Base-by-base conservation (phyloP, 1,140 invertebrate species). In the Hyposmocoma kahamanoa region DNA sequence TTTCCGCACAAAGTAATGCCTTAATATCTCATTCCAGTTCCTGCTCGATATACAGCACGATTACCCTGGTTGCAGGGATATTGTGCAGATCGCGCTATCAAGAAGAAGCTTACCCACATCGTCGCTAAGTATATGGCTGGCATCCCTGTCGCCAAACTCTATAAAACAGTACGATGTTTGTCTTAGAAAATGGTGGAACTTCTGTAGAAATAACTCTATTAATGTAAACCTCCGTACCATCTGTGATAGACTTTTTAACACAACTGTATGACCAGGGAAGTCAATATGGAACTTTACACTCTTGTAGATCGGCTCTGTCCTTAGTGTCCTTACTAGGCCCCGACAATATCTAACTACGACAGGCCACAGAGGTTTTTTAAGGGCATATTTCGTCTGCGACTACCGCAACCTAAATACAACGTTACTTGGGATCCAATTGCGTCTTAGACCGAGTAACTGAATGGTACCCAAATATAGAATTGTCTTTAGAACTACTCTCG, bases 51-150 rank as follows among this genome's bases (percentile, higher is more conserved):
- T 19, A 39, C 36, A n/a, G 2, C 15, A 8, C 17, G 2, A 4
- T 39, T 39, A 39, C 36, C 36, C 36, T 39, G 36, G 36, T 19
- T 39, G 36, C 36, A 19, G 36, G 3, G 20, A 19, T 39, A 4
- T 39, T 39, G 19, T 39, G 3, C 36, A 19, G 36, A 2, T 5
- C 15, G 36, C 36, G 36, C 18, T 39, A 13, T 5, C 19, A 2
- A 39, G 36, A 20, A 15, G 19, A 39, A 20, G 36, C n/a, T 5
- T 39, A 3, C 36, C 36, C 4, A 4, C 36, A 19, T 18, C 15
- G 5, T 39, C 36, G 2, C 19, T 39, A 3, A 19, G n/a, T 19
- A 39, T 39, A 3, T 19, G 18, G 36, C 19, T 39, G 17, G 36
- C 36, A 4, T 39, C 36, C 20, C 18, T 39, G 5, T 39, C 36